These are phyloP conservation scores for Leucophenga montana DNA, from an alignment of 2,888 invertebrate species.

Conservation along the genomic window DNA sequence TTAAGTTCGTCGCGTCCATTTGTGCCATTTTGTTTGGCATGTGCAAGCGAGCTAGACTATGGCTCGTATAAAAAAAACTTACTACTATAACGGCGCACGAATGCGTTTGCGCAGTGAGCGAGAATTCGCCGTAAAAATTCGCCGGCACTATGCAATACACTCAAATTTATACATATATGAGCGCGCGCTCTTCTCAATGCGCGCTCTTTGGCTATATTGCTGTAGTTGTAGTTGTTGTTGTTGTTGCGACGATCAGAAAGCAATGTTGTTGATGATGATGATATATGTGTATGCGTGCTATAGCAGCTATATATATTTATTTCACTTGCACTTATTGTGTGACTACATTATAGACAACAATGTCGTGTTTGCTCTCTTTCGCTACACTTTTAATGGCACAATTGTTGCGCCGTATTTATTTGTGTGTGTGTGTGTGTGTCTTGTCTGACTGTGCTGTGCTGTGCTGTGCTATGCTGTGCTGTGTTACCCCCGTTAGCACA, in stretches of 20 bases:
- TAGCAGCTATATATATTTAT: background rate
- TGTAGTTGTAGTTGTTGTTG: background rate
- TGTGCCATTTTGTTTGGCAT: constrained; percentile 31
- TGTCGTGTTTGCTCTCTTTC: constrained; percentile 45
- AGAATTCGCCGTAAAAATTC: constrained; percentile 24
- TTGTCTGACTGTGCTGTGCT: constrained; percentile 23
- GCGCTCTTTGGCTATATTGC: background rate
- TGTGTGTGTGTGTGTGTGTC: constrained; percentile 24
- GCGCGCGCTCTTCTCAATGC: background rate
- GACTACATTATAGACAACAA: background rate
- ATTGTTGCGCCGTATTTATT: constrained; percentile 63
- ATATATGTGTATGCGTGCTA: background rate
- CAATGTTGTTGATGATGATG: too few relatives aligned
- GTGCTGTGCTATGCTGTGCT: too few relatives aligned
- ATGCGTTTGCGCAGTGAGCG: constrained; percentile 23
- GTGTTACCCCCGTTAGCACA: constrained; percentile 16
- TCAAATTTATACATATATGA: background rate
- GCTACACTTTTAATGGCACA: constrained; percentile 69
- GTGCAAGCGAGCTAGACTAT: constrained; percentile 16
- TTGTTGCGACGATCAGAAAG: background rate
- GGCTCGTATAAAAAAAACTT: background rate
- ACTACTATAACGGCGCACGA: background rate
- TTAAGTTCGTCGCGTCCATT: constrained; percentile 40
- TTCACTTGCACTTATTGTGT: constrained; percentile 9
- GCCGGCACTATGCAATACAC: constrained; percentile 4